These are phyloP conservation scores for Thryonomys swinderianus DNA, from an alignment of 2,113 vertebrate genomes.

Conservation along the genomic window DNA sequence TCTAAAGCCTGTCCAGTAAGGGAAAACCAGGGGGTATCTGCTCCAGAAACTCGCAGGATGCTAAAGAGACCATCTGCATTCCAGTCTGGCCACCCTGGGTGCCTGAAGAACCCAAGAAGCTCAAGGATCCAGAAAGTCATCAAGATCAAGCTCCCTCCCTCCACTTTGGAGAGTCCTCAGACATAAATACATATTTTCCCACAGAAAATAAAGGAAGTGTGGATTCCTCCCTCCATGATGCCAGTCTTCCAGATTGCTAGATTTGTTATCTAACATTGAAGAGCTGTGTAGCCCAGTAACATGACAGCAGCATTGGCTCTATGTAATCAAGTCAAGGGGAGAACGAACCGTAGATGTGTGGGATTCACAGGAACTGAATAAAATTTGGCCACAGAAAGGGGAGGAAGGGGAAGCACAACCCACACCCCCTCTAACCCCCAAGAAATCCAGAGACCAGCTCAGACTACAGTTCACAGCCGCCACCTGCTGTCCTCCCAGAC, in stretches of 20 bases:
- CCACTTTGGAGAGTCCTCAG: background rate
- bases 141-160: background rate
- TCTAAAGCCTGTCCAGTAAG: background rate
- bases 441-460: background rate
- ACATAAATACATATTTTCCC: rapidly evolving
- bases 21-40: background rate
- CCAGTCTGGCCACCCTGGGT: background rate
- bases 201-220: background rate
- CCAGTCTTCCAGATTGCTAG: background rate
- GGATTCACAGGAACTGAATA: background rate
- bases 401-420: background rate
- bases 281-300: rapidly evolving
- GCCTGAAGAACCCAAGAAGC: background rate
- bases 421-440: background rate
- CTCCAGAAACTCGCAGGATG: background rate
- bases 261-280: background rate
- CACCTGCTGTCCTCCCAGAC: background rate
- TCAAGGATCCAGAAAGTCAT: background rate
- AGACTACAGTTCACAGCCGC: background rate
- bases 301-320: rapidly evolving
- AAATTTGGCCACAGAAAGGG: background rate
- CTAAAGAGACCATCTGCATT: background rate
- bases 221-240: background rate
- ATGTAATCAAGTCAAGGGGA: background rate
- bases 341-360: background rate